phyloP scores from a whole-genome alignment of 2,888 invertebrate species.

The Metellina segmentata region DNA sequence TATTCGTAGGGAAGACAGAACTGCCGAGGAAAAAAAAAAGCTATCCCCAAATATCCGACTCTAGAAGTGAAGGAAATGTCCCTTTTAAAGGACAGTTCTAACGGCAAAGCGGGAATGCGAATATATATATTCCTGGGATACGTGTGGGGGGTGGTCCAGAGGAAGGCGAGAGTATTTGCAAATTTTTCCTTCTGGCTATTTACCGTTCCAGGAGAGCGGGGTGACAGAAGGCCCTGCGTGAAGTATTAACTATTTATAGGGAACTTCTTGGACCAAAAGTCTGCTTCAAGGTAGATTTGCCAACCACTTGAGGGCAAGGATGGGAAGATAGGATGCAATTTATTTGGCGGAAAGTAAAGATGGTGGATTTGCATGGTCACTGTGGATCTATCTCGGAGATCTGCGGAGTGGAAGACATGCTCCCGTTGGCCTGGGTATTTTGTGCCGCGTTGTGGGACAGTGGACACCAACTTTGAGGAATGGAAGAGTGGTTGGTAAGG shows the following conservation, averaged over 20 bases:
- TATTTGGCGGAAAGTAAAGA: background rate
- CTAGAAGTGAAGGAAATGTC: background rate
- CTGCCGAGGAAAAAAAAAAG: background rate
- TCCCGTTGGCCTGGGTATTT: no score
- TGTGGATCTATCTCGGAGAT: background rate
- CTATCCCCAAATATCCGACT: background rate
- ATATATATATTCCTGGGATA: background rate
- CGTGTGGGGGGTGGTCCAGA: background rate
- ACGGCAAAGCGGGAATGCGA: background rate
- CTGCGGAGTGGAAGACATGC: background rate
- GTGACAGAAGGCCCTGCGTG: slow-evolving; percentile 10
- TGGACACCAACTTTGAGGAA: no score
- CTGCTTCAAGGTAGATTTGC: slow-evolving; percentile 5
- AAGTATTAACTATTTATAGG: slow-evolving; percentile 29
- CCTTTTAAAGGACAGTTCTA: background rate
- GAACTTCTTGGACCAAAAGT: background rate
- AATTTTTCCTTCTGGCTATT: slow-evolving; percentile 19
- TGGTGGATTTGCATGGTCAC: background rate
- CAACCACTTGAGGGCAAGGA: slow-evolving; percentile 26
- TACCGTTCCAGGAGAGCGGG: background rate
- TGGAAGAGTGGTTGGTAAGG: no score
- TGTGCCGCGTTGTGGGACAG: no score
- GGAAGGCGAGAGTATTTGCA: background rate
- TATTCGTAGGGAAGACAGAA: background rate
- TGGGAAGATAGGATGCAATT: background rate